Percentiles rank a stretch among this genome's conserved stretches.
Evolutionary conservation across 2,113 vertebrate genomes (phyloP).

Genomic region (Rhabdornis inornatus): DNA sequence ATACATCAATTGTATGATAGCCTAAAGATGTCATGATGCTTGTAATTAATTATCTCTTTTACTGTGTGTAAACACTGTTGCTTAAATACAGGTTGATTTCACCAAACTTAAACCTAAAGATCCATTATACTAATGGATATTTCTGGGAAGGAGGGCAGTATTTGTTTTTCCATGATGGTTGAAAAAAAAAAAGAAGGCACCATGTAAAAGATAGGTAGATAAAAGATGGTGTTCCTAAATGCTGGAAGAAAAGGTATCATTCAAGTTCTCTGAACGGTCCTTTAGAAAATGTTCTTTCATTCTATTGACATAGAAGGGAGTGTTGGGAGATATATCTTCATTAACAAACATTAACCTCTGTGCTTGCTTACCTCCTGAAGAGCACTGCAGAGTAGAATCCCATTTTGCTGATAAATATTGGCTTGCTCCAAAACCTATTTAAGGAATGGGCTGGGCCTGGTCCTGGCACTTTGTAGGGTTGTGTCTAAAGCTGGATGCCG

Average conservation of each 20-base stretch:
- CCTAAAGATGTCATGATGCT: not conserved
- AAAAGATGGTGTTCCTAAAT: not conserved
- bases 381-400: not conserved
- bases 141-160: not conserved
- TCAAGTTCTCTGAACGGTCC: not conserved
- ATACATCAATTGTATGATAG: not conserved
- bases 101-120: not conserved
- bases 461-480: not conserved
- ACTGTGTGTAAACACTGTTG: not conserved
- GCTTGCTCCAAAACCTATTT: not conserved
- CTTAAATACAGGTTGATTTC: conserved; percentile 19
- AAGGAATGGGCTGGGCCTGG: not conserved
- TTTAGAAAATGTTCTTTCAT: conserved; percentile 6
- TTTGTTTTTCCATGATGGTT: not conserved
- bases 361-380: not conserved
- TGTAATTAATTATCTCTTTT: conserved; percentile 22
- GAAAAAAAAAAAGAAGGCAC: not conserved
- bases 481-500: not conserved
- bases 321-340: conserved; percentile 27
- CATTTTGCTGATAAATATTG: not conserved
- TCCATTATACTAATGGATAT: not conserved
- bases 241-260: not conserved
- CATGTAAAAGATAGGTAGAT: not conserved
- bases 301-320: not conserved
- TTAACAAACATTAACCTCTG: not conserved